phyloP scores from a whole-genome alignment of 2,888 invertebrate species.

The Rhamnusium bicolor region DNA sequence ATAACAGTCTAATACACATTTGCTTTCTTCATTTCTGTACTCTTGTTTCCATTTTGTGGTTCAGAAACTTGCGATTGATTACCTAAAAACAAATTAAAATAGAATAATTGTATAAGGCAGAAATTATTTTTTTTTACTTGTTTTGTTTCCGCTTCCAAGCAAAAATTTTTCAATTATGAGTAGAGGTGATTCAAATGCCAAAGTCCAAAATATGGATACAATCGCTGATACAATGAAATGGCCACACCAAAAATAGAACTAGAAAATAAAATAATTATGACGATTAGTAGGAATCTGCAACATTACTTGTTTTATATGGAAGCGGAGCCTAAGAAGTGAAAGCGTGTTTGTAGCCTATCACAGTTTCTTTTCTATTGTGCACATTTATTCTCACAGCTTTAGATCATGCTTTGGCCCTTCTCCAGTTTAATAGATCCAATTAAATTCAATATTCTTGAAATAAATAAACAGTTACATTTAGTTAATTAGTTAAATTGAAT shows the following conservation, averaged over 20 bases:
- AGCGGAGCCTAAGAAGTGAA: too few relatives aligned
- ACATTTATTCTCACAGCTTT: too few relatives aligned
- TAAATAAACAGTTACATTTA: too few relatives aligned
- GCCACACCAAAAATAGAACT: slow-evolving; percentile 70
- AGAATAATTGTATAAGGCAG: too few relatives aligned
- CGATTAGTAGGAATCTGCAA: not conserved
- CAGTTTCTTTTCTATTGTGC: too few relatives aligned
- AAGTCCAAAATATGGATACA: slow-evolving; percentile 68
- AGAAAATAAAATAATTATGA: slow-evolving; percentile 34
- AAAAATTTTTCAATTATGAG: slow-evolving; percentile 69
- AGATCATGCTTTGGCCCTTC: too few relatives aligned
- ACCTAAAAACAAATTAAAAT: not conserved
- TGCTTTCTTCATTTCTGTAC: not conserved
- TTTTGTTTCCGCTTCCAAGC: not conserved
- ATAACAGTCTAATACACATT: not conserved
- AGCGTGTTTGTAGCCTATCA: not conserved
- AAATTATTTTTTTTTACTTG: not conserved
- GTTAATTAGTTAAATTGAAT: too few relatives aligned
- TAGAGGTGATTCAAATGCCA: slow-evolving; percentile 73
- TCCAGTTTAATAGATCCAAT: too few relatives aligned
- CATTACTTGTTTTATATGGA: too few relatives aligned
- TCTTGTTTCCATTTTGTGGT: not conserved
- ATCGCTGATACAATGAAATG: slow-evolving; percentile 68
- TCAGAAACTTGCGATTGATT: too few relatives aligned
- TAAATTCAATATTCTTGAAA: too few relatives aligned